Evolutionary conservation across 1,140 invertebrate species (phyloP), one percentile per base, ranked within the genome.

Genomic region (Drosophila nigrodunni): DNA sequence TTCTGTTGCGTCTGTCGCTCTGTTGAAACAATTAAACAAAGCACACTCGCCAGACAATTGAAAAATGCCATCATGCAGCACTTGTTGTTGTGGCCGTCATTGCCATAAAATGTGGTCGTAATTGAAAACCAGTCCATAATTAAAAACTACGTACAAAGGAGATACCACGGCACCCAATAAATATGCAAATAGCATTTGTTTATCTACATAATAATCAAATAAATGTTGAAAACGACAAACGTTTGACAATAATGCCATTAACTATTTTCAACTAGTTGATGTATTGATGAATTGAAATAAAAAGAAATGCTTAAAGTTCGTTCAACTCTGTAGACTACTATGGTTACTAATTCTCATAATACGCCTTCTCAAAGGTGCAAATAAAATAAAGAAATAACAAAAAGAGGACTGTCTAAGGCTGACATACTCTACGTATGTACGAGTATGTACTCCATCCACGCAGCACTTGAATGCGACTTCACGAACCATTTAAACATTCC

Each of bases 101-200:
- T 49, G 58, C 71, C 69, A 80, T 77, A 73, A 83, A 83, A 85
- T 80, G 77, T 57, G 61, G 77, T 69, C 77, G 77, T 78, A 80
- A 83, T 83, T 83, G 80, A 78, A 76, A 66, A 71, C 77, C 74
- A 61, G 61, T 18, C 75, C 75, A 82, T 86, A 86, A 86, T 86
- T 81, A 78, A 78, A 73, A 87, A 75, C 64, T 64, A 71, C 74
- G 68, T 67, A 72, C 59, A 72, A 66, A 47, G 44, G 43, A 50
- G 60, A 46, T 74, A 61, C 21, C 61, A 52, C 8, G 46, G 41
- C 50, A 66, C 30, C 25, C 50, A 59, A 86, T 86, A 86, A 81
- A 78, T 86, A 86, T 86, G 78, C 82, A 86, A 78, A 87, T 72
- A 66, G 54, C 75, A 74, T 52, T 58, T 59, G 46, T 61, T 64